Evolutionary conservation across 1,140 invertebrate genomes (phyloP), one percentile per base, ranked within the genome.

Genomic region (Lucilia cuprina): DNA sequence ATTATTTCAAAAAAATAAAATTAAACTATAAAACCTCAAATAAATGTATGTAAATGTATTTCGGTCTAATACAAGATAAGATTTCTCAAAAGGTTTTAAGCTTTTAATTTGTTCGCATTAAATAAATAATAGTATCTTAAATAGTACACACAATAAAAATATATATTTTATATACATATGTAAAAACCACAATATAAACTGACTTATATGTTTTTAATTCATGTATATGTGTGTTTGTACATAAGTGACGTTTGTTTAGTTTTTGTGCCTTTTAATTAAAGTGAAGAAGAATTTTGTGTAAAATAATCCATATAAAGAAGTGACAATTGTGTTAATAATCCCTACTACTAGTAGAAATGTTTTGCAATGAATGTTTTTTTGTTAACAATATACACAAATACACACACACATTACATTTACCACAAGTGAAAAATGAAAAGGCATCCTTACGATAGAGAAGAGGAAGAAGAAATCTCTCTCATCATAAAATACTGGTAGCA

Each of bases 301-400:
- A 60, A 60, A 60, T 60, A 60, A 60, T 60, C 55, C 55, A n/a
- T n/a, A 60, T 60, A 14, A 60, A 60, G 55, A 60, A 60, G 55
- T 60, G 55, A 60, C 55, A 60, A 60, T 60, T 60, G 55, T 60
- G 55, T 60, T 60, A 60, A 60, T 60, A 60, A 60, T 60, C 55
- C 55, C 7, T 60, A n/a, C 41, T 41, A 30, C 25, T 55, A 55
- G 12, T 55, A 60, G 55, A 60, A 60, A 17, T n/a, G n/a, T 60
- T 60, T 30, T 14, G 14, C 13, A 60, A 14, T 60, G 14, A 60
- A 60, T 60, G 55, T 17, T 60, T 60, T n/a, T 55, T 60, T 60
- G 55, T 60, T 60, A 60, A 17, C 55, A 60, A n/a, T 17, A 60
- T 5, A 60, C 13, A 60, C 55, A 60, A 60, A 14, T n/a, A 60